These are phyloP conservation scores for Orthonychiurus folsomi DNA, from an alignment of 2,888 invertebrate genomes.

Conservation along the genomic window DNA sequence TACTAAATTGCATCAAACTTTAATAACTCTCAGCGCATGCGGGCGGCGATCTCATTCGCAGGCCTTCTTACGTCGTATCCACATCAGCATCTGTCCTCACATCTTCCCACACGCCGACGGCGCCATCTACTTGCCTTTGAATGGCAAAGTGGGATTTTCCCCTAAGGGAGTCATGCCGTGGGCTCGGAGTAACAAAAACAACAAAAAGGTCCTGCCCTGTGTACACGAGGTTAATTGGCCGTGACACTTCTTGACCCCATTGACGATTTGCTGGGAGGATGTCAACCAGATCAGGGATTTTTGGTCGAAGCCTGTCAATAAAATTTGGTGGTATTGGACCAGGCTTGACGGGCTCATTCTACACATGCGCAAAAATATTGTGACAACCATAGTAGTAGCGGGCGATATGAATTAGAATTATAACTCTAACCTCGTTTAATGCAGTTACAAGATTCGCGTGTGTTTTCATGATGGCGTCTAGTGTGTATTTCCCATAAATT, in stretches of 20 bases:
- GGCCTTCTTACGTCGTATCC: conserved; percentile 15
- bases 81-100: conserved; percentile 17
- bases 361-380: background rate
- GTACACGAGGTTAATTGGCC: background rate
- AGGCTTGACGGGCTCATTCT: background rate
- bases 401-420: conserved; percentile 1
- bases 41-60: background rate
- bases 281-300: conserved; percentile 13
- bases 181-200: conserved; percentile 8
- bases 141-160: conserved; percentile 10
- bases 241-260: conserved; percentile 8
- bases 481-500: conserved; percentile 15
- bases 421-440: conserved; percentile 2
- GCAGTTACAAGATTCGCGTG: background rate
- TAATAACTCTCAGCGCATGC: background rate
- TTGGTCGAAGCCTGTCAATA: conserved; percentile 1
- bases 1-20: background rate
- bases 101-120: conserved; percentile 6
- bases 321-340: conserved; percentile 16
- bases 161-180: conserved; percentile 12
- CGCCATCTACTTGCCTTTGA: conserved; percentile 1
- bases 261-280: background rate
- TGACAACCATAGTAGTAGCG: background rate
- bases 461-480: conserved; percentile 11
- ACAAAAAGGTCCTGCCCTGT: conserved; percentile 4